Base-by-base conservation (phyloP, 2,113 vertebrate genomes). In the Gnathochromis pfefferi region DNA sequence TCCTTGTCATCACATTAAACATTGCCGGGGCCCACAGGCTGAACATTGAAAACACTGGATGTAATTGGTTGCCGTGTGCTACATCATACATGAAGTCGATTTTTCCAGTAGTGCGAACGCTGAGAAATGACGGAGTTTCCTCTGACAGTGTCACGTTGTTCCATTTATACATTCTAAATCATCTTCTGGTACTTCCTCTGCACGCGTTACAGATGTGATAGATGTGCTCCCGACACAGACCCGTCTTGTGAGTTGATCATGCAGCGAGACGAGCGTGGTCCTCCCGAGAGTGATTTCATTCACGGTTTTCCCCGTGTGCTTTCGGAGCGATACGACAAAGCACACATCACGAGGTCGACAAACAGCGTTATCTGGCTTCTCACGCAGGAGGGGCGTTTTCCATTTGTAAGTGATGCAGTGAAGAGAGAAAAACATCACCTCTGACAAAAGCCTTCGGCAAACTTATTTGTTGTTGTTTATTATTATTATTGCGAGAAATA, bases 281-380 rank as follows among this genome's bases (percentile, higher is more conserved):
- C 75, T 75, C 65, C 65, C 38, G 6, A 21, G n/a, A 90, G 68
- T 14, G 7, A 40, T 87, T 80, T 68, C 23, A 81, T 81, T 91
- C 81, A 17, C 54, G 7, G 58, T 38, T 65, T 87, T 83, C 75
- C 83, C 63, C 31, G 19, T 55, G 38, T 54, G 83, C 75, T 7
- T 84, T 80, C 57, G 4, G 35, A 73, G 40, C n/a, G 19, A 83
- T 83, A 63, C 6, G 57, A 86, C 82, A 81, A 85, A 85, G 21
- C 85, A 82, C 82, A 65, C 85, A 89, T 89, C 85, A 80, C 28
- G 8, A 53, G 65, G 51, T 42, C 79, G 86, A 91, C 80, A 78
- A 87, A 81, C 80, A 45, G 80, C 31, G 49, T 88, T 84, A 81
- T 90, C 84, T 40, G 86, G 79, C 35, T 42, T 70, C 2, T 17